A percentile compares a stretch with the other conserved stretches of the same genome.
These are phyloP conservation scores for Cromileptes altivelis DNA, from an alignment of 2,113 vertebrate species.

Conservation along the genomic window DNA sequence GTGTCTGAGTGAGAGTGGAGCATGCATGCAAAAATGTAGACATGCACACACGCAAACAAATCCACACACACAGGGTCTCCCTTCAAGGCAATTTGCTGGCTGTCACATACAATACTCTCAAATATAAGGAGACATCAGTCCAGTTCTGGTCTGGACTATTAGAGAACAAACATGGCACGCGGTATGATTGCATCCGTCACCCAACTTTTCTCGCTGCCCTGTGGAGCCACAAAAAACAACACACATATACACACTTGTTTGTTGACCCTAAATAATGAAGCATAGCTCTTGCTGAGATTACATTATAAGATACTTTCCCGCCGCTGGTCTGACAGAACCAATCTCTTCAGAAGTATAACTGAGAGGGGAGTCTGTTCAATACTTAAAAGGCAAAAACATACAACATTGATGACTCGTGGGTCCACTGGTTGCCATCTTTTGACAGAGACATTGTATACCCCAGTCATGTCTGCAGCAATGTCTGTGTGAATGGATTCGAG, in stretches of 20 bases:
- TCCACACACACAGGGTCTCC: not conserved
- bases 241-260: constrained; percentile 26
- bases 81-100: constrained; percentile 52
- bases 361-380: constrained; percentile 55
- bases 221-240: not conserved
- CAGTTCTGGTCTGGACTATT: constrained; percentile 15
- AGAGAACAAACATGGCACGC: constrained; percentile 10
- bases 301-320: constrained; percentile 49
- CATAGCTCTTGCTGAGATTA: constrained; percentile 49
- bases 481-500: not conserved
- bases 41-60: constrained; percentile 11
- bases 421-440: constrained; percentile 26
- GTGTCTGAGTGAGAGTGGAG: constrained; percentile 33
- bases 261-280: constrained; percentile 71
- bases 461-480: not conserved
- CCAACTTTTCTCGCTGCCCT: not conserved
- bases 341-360: constrained; percentile 55
- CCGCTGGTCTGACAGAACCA: constrained; percentile 55
- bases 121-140: constrained; percentile 18
- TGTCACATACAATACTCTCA: constrained; percentile 43
- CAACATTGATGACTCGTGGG: constrained; percentile 71
- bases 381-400: constrained; percentile 70
- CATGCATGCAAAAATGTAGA: constrained; percentile 32
- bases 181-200: not conserved
- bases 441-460: not conserved